Base-by-base conservation (phyloP, 2,797 vertebrate genomes). In the Alosa sapidissima region DNA sequence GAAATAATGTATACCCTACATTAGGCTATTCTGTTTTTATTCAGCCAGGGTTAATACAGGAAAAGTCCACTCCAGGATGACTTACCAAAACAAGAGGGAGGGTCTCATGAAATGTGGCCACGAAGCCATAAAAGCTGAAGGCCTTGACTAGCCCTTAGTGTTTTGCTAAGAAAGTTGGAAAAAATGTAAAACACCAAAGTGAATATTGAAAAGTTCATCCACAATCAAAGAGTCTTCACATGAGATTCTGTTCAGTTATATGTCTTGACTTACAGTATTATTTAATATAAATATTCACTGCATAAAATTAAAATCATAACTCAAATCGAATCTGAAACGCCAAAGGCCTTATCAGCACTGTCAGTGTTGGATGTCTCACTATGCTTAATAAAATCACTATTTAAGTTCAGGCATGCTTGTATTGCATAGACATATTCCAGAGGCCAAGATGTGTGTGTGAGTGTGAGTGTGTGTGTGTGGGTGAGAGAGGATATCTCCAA, bases 391-490 rank as follows among this genome's bases (percentile, higher is more conserved):
- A 65, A 65, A 65, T 65, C 60, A 24, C 60, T 28, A 65, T 65
- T 65, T 28, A 2, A 41, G 33, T 75, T 6, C 14, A 19, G 16
- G 36, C 68, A 75, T 45, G 36, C 33, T 75, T 41, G 33, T 45
- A 7, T 36, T 75, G 33, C 28, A 72, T 72, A 33, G 68, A 75
- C 68, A 45, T 75, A 36, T 45, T 41, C 11, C 1, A 41, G 9
- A 65, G 60, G 14, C 2, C 14, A 41, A 72, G 65, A 83, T 85
- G 88, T 55, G 21, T 14, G 47, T 51, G 89, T 86, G 86, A 47
- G 92, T 85, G 87, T 88, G 88, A 91, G 90, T 89, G 92, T 90
- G 89, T 81, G 84, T 60, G 85, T 83, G 72, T 65, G 33, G 55
- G 65, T 75, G 90, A 91, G 88, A 81, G 10, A 41, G n/a, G 9